Evolutionary conservation across 2,797 vertebrate species (phyloP).

Genomic region (Xerus rutilus): DNA sequence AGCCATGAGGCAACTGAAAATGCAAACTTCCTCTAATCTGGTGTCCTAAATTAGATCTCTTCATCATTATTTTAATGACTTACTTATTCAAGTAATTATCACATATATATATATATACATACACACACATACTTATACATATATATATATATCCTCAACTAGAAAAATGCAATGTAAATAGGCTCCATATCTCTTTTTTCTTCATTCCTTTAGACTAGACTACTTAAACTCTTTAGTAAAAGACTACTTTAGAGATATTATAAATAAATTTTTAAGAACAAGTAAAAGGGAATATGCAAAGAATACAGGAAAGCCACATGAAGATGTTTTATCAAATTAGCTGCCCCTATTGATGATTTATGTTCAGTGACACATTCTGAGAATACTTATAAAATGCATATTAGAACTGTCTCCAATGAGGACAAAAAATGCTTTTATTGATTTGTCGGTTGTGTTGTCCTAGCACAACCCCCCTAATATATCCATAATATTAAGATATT

Average conservation of each 20-base stretch:
- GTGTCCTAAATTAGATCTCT: no score
- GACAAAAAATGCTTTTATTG: background rate
- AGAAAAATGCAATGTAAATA: background rate
- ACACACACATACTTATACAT: no score
- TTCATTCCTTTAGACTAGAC: background rate
- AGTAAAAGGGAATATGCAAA: background rate
- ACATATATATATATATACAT: no score
- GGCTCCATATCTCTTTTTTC: background rate
- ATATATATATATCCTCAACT: background rate
- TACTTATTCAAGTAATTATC: background rate
- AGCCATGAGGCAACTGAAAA: no score
- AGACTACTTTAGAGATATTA: background rate
- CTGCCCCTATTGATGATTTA: background rate
- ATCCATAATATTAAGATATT: background rate
- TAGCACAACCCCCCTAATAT: rapidly evolving
- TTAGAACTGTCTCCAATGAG: background rate
- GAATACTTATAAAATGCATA: background rate
- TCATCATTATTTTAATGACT: background rate
- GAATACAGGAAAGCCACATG: background rate
- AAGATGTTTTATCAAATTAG: background rate
- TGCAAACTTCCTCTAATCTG: no score
- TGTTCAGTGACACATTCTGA: background rate
- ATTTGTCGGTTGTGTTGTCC: background rate
- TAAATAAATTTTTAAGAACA: background rate
- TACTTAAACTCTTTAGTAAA: background rate